Base-by-base conservation (phyloP, 1,140 invertebrate species). In the Zaprionus africanus region DNA sequence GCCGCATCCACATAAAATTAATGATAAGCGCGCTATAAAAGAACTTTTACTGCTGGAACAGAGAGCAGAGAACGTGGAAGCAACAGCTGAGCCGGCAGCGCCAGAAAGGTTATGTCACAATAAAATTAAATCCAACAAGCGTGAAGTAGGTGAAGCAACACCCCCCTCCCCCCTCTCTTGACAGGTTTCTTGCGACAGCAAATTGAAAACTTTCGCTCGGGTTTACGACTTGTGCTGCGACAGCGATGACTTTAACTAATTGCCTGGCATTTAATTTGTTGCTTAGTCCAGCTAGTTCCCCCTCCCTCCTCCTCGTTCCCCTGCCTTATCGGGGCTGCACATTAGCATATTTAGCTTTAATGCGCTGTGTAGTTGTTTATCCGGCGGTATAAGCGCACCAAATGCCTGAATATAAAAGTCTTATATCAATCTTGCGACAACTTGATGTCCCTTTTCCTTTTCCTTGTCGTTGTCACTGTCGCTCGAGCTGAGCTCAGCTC, bases 81-180 rank as follows among this genome's bases (percentile, higher is more conserved):
- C 75, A 77, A 77, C 75, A 77, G 75, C 62, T 72, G 74, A 71
- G 43, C 56, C 7, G 67, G 28, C 66, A 69, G 72, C 65, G 76
- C 68, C 72, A 60, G 78, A 82, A 86, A 88, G 81, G 84, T 88
- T 90, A 90, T 88, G 85, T 81, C 86, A 85, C 86, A 90, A 90
- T 90, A 88, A 88, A 88, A 88, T 88, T 79, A 88, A 88, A 88
- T 88, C 85, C 85, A 88, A 90, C 86, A 85, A 90, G 84, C 84
- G 85, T 87, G 78, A 90, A 90, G 72, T 88, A 85, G 81, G 85
- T 88, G 75, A 85, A 81, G 69, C 76, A 56, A 43, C n/a, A 17
- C 67, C 78, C 73, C 56, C 26, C 70, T 13, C 0, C 22, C 26
- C 17, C 2, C 31, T 11, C 6, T 11, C 34, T 34, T 26, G 15